phyloP scores from a whole-genome alignment of 23 tunicate genomes.

The Oikopleura vanhoeffeni region DNA sequence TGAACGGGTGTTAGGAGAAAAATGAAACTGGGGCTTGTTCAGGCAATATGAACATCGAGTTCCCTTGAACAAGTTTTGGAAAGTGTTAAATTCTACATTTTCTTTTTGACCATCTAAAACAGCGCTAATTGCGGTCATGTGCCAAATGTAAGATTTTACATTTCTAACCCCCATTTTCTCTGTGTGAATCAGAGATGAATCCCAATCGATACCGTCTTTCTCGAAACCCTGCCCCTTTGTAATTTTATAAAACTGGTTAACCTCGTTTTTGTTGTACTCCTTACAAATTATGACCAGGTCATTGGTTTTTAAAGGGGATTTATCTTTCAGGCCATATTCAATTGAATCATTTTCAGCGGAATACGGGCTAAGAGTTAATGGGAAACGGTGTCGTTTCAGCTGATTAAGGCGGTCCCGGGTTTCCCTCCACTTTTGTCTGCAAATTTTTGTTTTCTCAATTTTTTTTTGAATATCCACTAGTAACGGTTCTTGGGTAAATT shows the following conservation, averaged over 20 bases:
- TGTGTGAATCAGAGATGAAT: neutral
- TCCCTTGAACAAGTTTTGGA: no score
- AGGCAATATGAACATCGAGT: no score
- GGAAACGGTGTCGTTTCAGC: neutral
- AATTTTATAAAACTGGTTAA: neutral
- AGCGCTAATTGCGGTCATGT: neutral
- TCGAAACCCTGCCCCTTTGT: neutral
- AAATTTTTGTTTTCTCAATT: neutral
- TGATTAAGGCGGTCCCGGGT: neutral
- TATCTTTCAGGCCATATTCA: neutral
- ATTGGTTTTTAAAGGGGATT: neutral
- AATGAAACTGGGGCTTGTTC: no score
- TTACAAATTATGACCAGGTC: neutral
- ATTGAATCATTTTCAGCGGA: neutral
- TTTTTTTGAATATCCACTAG: neutral
- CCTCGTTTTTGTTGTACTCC: neutral
- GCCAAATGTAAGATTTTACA: neutral
- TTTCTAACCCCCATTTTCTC: neutral
- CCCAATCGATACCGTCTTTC: neutral
- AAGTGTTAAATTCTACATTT: no score
- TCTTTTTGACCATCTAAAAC: neutral
- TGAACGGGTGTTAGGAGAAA: no score
- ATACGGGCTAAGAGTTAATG: neutral
- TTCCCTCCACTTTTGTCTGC: neutral
- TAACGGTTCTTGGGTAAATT: neutral